These are phyloP conservation scores for Antidorcas marsupialis DNA, from an alignment of 2,113 vertebrate species.

Conservation along the genomic window DNA sequence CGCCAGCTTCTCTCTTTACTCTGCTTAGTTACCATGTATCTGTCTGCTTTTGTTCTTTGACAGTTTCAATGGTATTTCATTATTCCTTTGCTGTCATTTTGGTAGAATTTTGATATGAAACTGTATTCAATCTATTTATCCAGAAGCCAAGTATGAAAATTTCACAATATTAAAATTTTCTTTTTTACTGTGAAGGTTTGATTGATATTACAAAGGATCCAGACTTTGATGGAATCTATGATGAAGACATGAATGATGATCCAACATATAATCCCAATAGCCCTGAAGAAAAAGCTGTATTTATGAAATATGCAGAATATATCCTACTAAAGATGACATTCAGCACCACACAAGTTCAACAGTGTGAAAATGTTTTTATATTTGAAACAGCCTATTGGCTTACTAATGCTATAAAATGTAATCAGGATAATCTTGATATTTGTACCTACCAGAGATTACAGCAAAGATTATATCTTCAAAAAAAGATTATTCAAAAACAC, in stretches of 20 bases:
- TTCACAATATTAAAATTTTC: not conserved
- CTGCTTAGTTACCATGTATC: not conserved
- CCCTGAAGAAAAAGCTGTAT: slow-evolving; percentile 73
- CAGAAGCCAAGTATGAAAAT: not conserved
- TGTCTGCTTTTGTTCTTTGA: not conserved
- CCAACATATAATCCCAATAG: slow-evolving; percentile 80
- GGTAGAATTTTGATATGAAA: not conserved
- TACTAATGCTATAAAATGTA: slow-evolving; percentile 70
- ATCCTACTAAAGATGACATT: slow-evolving; percentile 79
- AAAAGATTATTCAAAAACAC: slow-evolving; percentile 77
- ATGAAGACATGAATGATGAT: slow-evolving; percentile 72
- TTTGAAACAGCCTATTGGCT: slow-evolving; percentile 76
- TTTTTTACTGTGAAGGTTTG: slow-evolving; percentile 69
- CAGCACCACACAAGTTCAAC: slow-evolving; percentile 70
- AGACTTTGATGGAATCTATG: slow-evolving; percentile 79
- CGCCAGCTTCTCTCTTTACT: not conserved
- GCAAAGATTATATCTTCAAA: slow-evolving; percentile 78
- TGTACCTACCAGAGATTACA: slow-evolving; percentile 78
- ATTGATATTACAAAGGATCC: slow-evolving; percentile 77
- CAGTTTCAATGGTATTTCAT: not conserved
- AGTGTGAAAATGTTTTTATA: slow-evolving; percentile 79
- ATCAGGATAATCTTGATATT: slow-evolving; percentile 76
- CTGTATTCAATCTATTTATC: not conserved
- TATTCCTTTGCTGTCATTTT: not conserved
- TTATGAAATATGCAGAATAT: slow-evolving; percentile 77